Evolutionary conservation across 2,888 invertebrate species (phyloP).

Genomic region (Watsonalla binaria): DNA sequence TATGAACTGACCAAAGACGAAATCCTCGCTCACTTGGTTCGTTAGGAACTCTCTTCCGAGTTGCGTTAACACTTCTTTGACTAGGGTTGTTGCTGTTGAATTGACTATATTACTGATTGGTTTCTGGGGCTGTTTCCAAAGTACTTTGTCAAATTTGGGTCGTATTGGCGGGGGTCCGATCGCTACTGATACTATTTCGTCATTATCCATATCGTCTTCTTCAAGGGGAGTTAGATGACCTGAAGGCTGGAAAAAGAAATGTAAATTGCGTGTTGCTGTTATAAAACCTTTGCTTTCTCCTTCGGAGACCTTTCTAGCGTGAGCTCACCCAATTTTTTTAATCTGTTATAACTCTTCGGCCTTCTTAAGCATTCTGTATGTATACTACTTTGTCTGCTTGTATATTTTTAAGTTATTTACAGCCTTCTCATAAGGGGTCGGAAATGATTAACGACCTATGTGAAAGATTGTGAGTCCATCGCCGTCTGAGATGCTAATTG

Average conservation of each 20-base stretch:
- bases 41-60: constrained; percentile 55
- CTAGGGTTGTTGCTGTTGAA: constrained; percentile 33
- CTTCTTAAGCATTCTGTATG: no score
- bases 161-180: constrained; percentile 60
- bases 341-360: no score
- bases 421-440: no score
- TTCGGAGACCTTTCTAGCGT: no score
- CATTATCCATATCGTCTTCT: constrained; percentile 67
- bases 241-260: constrained; percentile 41
- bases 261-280: no score
- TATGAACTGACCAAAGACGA: constrained; percentile 68
- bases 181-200: constrained; percentile 66
- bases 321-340: no score
- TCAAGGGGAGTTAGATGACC: constrained; percentile 59
- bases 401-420: no score
- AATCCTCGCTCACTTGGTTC: constrained; percentile 60
- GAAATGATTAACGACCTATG: no score
- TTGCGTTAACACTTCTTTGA: constrained; percentile 53
- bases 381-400: no score
- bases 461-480: no score
- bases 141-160: constrained; percentile 52
- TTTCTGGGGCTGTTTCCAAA: constrained; percentile 32
- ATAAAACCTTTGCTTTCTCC: no score
- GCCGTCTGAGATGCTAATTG: no score
- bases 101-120: constrained; percentile 14